Evolutionary conservation across 2,888 invertebrate species (phyloP).

Genomic region (Eupithecia inturbata): DNA sequence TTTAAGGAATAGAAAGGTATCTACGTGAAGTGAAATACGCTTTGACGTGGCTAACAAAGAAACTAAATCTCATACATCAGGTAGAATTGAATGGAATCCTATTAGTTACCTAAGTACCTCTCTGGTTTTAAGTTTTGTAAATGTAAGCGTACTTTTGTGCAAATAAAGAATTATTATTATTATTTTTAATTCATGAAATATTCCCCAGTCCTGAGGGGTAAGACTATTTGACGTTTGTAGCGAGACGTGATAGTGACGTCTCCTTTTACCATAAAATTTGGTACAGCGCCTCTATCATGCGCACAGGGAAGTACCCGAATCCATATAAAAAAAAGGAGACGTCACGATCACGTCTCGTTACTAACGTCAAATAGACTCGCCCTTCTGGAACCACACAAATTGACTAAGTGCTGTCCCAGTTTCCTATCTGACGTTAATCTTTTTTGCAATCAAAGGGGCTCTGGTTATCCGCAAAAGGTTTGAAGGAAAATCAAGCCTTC

Average conservation of each 20-base stretch:
- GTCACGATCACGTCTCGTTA: too few species aligned
- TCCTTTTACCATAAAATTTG: too few species aligned
- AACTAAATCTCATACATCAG: neutral
- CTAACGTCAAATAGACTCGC: too few species aligned
- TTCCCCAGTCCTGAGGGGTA: conserved; percentile 20
- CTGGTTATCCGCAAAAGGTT: conserved; percentile 31
- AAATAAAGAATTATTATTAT: too few species aligned
- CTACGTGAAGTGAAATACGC: neutral
- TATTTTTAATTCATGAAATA: conserved; percentile 7
- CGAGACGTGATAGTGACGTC: too few species aligned
- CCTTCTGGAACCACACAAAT: conserved; percentile 32
- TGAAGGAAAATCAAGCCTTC: conserved; percentile 24
- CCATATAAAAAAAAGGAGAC: too few species aligned
- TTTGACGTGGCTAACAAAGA: neutral
- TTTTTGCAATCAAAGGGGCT: conserved; percentile 39
- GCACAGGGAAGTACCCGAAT: too few species aligned
- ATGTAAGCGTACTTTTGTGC: too few species aligned
- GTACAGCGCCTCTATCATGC: too few species aligned
- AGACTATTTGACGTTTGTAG: too few species aligned
- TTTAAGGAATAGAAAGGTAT: neutral
- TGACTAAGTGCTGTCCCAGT: conserved; percentile 29
- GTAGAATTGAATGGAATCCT: neutral
- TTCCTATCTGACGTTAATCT: conserved; percentile 37
- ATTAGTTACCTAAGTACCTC: too few species aligned
- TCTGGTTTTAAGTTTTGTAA: too few species aligned